Evolutionary conservation across 2,113 vertebrate species (phyloP).

Genomic region (Peromyscus polionotus): DNA sequence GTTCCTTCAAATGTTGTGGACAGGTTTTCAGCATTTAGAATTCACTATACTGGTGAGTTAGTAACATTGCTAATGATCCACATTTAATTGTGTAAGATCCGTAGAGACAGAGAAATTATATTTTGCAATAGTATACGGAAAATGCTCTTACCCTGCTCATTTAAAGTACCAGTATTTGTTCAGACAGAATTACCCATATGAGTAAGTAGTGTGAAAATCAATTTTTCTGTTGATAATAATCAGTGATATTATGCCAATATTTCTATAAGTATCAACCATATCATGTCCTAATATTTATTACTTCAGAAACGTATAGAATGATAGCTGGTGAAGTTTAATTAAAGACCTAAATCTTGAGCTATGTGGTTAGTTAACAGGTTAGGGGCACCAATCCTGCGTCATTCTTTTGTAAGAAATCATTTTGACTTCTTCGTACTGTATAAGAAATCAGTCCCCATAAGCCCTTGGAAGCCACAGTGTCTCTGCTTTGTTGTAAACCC

Average conservation of each 20-base stretch:
- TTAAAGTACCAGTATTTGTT: background rate
- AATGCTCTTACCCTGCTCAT: background rate
- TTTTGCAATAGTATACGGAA: background rate
- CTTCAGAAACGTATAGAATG: background rate
- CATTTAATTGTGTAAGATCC: background rate
- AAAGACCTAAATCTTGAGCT: background rate
- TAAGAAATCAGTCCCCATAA: background rate
- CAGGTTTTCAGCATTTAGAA: background rate
- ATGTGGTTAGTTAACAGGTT: background rate
- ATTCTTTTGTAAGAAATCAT: background rate
- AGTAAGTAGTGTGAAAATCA: background rate
- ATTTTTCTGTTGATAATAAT: background rate
- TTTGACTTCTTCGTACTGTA: background rate
- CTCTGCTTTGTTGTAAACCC: background rate
- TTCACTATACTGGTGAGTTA: background rate
- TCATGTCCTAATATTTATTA: background rate
- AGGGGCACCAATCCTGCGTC: accelerated
- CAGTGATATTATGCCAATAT: background rate
- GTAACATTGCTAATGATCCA: accelerated
- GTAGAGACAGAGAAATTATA: background rate
- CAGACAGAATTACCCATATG: background rate
- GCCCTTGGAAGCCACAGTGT: background rate
- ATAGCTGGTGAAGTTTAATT: background rate
- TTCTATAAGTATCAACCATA: background rate
- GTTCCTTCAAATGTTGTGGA: background rate